Evolutionary conservation across 2,113 vertebrate species (phyloP), one percentile per base, ranked within the genome.

Genomic region (Sialia sialis): DNA sequence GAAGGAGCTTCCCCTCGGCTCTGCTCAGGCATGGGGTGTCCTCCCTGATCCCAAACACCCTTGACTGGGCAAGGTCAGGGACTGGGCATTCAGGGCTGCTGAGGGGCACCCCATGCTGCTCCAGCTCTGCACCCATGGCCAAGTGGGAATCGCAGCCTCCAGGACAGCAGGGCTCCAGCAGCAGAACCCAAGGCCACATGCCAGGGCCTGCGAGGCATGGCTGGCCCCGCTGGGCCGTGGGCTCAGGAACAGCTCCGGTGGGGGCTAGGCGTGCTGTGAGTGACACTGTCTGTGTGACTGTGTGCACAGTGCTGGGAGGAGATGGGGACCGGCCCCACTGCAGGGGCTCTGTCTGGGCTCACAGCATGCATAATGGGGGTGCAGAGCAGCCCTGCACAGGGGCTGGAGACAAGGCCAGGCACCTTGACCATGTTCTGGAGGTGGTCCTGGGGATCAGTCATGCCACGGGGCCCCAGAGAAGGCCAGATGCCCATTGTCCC

Each of bases 171-270:
- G 44, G 44, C 49, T 1, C 0, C 21, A 16, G 74, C 0, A 2
- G 62, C 78, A 49, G 26, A 23, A 26, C 11, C 20, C 9, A 11
- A 8, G 43, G 48, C 64, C 1, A 15, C 4, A 1, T 4, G 21
- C 12, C 43, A 20, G 48, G 64, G 30, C 38, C n/a, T 5, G 5
- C 4, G 4, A 7, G 0, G 15, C 0, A 0, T 2, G 26, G 64
- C 41, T 5, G 11, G 39, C 41, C 39, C 13, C 16, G 0, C 1
- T 2, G 19, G 34, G 58, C 51, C 3, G 0, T 0, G 22, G 78
- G 69, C 69, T 34, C 8, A 0, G 7, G 34, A 26, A 8, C 7
- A 29, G 70, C 27, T 7, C 27, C 0, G 11, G 14, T 3, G 9
- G 8, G 59, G 46, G 25, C 70, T 13, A 30, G 10, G 66, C 10